Base-by-base conservation (phyloP, 1,140 invertebrate genomes). In the Eurosta solidaginis region DNA sequence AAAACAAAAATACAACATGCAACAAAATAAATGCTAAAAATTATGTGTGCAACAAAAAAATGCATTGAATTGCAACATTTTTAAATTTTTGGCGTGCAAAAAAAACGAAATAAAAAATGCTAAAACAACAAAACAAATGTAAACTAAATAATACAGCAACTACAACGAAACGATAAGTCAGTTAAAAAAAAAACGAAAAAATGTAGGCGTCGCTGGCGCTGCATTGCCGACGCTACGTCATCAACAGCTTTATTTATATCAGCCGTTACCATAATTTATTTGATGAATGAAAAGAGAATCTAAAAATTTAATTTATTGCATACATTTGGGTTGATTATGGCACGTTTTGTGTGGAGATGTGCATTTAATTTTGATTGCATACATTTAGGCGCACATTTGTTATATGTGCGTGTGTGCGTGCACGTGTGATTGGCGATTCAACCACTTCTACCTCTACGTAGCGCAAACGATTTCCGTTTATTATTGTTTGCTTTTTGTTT, bases 151-250 rank as follows among this genome's bases (percentile, higher is more conserved):
- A n/a, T n/a, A n/a, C n/a, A n/a, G n/a, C n/a, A n/a, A n/a, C n/a
- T n/a, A n/a, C n/a, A n/a, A n/a, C n/a, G n/a, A n/a, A n/a, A n/a
- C n/a, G n/a, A n/a, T n/a, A n/a, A n/a, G n/a, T 5, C 47, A 22
- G 10, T 14, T 36, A 20, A 6, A 33, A 17, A 42, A 25, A 25
- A 9, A 74, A 33, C 20, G 17, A 33, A 33, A 40, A 68, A 68
- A 68, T 68, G 59, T 68, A 68, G 59, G n/a, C 33, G 33, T 6
- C 33, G 33, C 59, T 40, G 59, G n/a, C 33, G 33, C 17, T n/a
- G 33, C 59, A 17, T 68, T 68, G 59, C 59, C 59, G 59, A 68
- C 59, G 59, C 59, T 68, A 40, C 17, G 12, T 68, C n/a, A 40
- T 40, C 40, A 68, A n/a, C n/a, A n/a, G n/a, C n/a, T n/a, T n/a